Conservation (phyloP, 2,888 invertebrate genomes). For the Phrixothrix hirtus region DNA sequence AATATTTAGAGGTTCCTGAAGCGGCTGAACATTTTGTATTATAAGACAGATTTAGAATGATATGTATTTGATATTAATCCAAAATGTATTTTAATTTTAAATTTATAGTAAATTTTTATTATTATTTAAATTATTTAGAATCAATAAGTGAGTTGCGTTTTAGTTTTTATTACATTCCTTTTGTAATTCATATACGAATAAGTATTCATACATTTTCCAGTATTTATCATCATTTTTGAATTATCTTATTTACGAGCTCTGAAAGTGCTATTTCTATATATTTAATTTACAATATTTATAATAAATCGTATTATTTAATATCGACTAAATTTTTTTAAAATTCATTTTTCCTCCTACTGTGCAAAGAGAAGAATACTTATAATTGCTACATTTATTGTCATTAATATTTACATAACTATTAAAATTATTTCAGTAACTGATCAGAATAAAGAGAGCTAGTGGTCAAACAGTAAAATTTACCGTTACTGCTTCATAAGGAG, state of each 20-base stretch:
- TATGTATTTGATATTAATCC: slow-evolving; percentile 10
- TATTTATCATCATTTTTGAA: slow-evolving; percentile 23
- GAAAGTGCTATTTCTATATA: slow-evolving; percentile 24
- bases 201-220: slow-evolving; percentile 19
- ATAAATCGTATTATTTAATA: slow-evolving; percentile 23
- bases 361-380: too few species aligned
- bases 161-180: slow-evolving; percentile 16
- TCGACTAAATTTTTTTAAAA: slow-evolving; percentile 1
- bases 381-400: too few species aligned
- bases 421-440: too few species aligned
- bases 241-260: slow-evolving; percentile 23
- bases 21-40: slow-evolving; percentile 8
- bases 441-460: too few species aligned
- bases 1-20: background rate
- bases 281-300: slow-evolving; percentile 27
- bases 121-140: too few species aligned
- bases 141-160: too few species aligned
- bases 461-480: too few species aligned
- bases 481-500: background rate
- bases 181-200: too few species aligned
- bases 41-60: slow-evolving; percentile 21
- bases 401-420: too few species aligned
- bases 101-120: slow-evolving; percentile 1
- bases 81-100: slow-evolving; percentile 8
- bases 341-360: background rate